phyloP scores from a whole-genome alignment of 2,888 invertebrate genomes.

The Eurytoma adleriae region DNA sequence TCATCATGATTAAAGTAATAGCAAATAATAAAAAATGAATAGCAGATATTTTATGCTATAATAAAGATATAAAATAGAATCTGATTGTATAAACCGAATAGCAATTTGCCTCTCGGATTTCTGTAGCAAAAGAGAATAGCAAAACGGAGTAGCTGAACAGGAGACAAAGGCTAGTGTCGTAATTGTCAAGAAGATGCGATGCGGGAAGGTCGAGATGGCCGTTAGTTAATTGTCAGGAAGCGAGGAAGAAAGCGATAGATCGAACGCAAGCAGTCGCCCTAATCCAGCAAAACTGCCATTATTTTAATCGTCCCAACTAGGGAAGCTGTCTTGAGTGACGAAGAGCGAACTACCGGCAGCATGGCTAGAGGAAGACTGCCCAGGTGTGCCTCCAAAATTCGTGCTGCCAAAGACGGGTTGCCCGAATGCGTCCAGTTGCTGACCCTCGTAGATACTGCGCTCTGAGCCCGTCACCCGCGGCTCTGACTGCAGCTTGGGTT shows the following conservation, averaged over 20 bases:
- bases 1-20: constrained; percentile 2
- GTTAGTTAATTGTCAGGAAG: no score
- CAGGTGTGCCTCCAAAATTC: constrained; percentile 73
- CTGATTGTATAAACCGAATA: no score
- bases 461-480: constrained; percentile 59
- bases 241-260: no score
- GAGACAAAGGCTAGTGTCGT: neutral
- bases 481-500: constrained; percentile 20
- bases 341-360: constrained; percentile 75
- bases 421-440: constrained; percentile 72
- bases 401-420: constrained; percentile 71
- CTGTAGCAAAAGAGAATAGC: neutral
- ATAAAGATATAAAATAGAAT: no score
- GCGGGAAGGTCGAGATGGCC: neutral
- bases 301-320: constrained; percentile 82
- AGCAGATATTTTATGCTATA: no score
- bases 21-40: neutral
- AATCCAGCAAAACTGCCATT: constrained; percentile 41
- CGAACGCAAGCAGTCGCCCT: constrained; percentile 26
- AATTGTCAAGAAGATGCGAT: neutral
- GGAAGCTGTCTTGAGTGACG: constrained; percentile 80
- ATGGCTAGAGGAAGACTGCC: constrained; percentile 60
- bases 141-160: neutral
- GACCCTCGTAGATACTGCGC: constrained; percentile 72
- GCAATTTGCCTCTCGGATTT: no score